These are phyloP conservation scores for Polylopha cassiicola DNA, from an alignment of 2,888 invertebrate species.

Conservation along the genomic window DNA sequence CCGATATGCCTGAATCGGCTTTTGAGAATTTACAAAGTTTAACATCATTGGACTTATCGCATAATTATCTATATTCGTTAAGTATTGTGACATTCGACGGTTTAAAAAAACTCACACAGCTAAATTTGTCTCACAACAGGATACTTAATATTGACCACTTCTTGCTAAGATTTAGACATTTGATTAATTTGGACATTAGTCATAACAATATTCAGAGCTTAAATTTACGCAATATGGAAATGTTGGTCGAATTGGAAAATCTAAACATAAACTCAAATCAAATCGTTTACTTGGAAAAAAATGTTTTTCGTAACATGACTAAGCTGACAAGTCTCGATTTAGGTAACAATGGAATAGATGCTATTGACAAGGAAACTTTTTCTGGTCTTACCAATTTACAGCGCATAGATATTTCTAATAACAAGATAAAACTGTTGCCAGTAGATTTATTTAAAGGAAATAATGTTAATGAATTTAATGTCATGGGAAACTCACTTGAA, in stretches of 20 bases:
- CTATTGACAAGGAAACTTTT: constrained; percentile 36
- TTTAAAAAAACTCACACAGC: constrained; percentile 34
- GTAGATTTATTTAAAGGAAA: constrained; percentile 44
- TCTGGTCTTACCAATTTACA: constrained; percentile 28
- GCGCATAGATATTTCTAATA: constrained; percentile 42
- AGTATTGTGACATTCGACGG: constrained; percentile 47
- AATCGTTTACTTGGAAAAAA: constrained; percentile 35
- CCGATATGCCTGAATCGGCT: constrained; percentile 35
- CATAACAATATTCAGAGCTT: constrained; percentile 40
- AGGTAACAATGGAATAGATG: constrained; percentile 39
- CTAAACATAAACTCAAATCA: constrained; percentile 44
- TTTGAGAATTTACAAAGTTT: constrained; percentile 41
- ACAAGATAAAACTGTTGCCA: constrained; percentile 42
- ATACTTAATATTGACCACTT: constrained; percentile 43
- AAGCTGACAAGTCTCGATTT: constrained; percentile 37
- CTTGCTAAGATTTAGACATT: constrained; percentile 44
- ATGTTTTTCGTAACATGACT: constrained; percentile 33
- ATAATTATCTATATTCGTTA: constrained; percentile 43
- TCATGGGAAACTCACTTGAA: constrained; percentile 47
- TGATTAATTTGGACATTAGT: constrained; percentile 40
- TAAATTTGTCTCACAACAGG: constrained; percentile 46
- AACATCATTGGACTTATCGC: constrained; percentile 44
- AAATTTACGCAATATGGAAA: constrained; percentile 37
- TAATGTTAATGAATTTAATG: constrained; percentile 36
- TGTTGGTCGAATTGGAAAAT: constrained; percentile 33